These are phyloP conservation scores for Barnardius zonarius DNA, from an alignment of 2,113 vertebrate species.

Conservation along the genomic window DNA sequence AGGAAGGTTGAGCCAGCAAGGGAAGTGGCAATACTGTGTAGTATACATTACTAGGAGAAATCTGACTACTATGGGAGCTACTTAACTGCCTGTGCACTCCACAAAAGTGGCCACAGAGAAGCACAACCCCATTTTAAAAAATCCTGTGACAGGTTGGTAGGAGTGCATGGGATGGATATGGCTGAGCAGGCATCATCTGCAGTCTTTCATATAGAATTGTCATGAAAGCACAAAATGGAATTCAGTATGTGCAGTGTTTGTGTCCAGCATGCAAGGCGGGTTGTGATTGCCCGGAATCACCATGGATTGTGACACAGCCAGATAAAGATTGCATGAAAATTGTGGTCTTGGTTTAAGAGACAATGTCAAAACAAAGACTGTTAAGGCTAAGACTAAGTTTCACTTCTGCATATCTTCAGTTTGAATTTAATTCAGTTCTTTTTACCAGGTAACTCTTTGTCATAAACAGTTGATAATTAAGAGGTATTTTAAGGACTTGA, in stretches of 20 bases:
- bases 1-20: not conserved
- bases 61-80: not conserved
- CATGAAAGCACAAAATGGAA: not conserved
- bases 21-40: fast-evolving
- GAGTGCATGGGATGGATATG: not conserved
- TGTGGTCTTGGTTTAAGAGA: not conserved
- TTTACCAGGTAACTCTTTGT: not conserved
- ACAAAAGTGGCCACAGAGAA: not conserved
- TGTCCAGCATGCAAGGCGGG: not conserved
- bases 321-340: not conserved
- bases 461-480: not conserved
- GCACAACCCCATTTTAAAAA: not conserved
- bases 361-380: not conserved
- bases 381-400: not conserved
- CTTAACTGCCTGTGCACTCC: not conserved
- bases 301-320: not conserved
- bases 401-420: not conserved
- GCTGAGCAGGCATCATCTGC: not conserved
- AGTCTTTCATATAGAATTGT: not conserved
- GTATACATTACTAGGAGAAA: not conserved
- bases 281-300: not conserved
- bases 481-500: not conserved
- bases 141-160: not conserved
- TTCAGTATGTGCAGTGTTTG: not conserved
- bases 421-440: not conserved